Percentiles rank a stretch among this genome's conserved stretches.
Conservation (phyloP, 2,888 invertebrate genomes). For the Thera britannica region DNA sequence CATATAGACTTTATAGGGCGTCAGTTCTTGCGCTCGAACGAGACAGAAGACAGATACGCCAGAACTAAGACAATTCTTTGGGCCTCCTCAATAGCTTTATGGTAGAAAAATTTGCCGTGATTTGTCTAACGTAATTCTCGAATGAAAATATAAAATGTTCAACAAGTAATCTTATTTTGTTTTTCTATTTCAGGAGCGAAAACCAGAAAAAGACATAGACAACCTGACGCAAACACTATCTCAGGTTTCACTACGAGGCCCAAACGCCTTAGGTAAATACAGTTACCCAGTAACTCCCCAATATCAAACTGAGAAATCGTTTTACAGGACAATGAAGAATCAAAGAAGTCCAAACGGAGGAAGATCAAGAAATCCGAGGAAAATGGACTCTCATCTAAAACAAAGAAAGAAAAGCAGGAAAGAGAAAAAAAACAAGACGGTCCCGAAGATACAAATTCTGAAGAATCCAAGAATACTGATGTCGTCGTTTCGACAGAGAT, state of each 20-base stretch:
- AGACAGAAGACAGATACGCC: too few relatives aligned
- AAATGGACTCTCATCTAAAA: conserved; percentile 31
- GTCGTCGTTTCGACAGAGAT: conserved; percentile 9
- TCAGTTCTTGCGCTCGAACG: too few relatives aligned
- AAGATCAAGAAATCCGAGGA: conserved; percentile 48
- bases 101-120: too few relatives aligned
- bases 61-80: too few relatives aligned
- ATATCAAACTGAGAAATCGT: conserved; percentile 75
- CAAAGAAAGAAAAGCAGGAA: conserved; percentile 26
- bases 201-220: conserved; percentile 69
- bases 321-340: conserved; percentile 76
- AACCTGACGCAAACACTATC: conserved; percentile 80
- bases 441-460: conserved; percentile 1
- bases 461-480: neutral
- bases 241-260: conserved; percentile 80
- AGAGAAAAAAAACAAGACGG: conserved; percentile 6
- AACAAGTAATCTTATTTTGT: too few relatives aligned
- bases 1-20: too few relatives aligned
- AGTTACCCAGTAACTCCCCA: conserved; percentile 62
- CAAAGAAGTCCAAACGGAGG: conserved; percentile 57
- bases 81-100: too few relatives aligned
- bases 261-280: conserved; percentile 81
- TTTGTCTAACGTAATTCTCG: too few relatives aligned
- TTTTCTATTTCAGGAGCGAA: conserved; percentile 62
- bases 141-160: too few relatives aligned